These are phyloP conservation scores for Periophthalmus modestus DNA, from an alignment of 2,113 vertebrate species.

Conservation along the genomic window DNA sequence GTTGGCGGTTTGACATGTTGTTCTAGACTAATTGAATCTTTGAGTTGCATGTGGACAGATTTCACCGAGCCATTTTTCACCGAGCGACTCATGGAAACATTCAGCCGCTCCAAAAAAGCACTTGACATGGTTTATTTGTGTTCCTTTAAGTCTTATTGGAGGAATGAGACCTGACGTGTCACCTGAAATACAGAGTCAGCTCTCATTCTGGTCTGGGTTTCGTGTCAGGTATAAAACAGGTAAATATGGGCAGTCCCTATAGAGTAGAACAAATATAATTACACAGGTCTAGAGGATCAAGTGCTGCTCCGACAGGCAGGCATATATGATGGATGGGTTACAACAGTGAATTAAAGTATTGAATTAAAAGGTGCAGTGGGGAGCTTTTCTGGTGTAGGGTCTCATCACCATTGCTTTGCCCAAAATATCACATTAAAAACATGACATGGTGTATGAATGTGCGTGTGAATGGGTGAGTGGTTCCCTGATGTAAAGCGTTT, in stretches of 20 bases:
- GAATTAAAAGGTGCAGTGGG: not conserved
- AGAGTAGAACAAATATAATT: not conserved
- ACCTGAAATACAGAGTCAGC: conserved; percentile 60
- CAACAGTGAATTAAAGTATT: not conserved
- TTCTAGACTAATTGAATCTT: conserved; percentile 58
- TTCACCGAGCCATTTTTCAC: conserved; percentile 58
- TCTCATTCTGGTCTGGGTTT: conserved; percentile 23
- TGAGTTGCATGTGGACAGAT: conserved; percentile 40
- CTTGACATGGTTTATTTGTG: conserved; percentile 64
- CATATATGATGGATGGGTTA: not conserved
- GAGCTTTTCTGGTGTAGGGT: too few species aligned
- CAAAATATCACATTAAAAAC: too few species aligned
- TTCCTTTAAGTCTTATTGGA: conserved; percentile 52
- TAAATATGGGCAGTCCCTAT: not conserved
- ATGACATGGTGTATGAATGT: too few species aligned
- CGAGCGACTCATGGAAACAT: conserved; percentile 63
- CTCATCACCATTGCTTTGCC: too few species aligned
- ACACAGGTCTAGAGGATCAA: not conserved
- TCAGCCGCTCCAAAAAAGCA: conserved; percentile 49
- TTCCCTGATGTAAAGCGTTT: too few species aligned
- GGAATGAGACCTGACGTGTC: conserved; percentile 55
- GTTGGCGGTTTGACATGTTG: conserved; percentile 49
- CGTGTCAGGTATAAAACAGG: conserved; percentile 33
- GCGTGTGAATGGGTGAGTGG: too few species aligned
- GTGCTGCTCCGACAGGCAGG: not conserved